Percentiles rank a stretch among this genome's conserved stretches.
phyloP scores from a whole-genome alignment of 2,113 vertebrate species.

The Pavo muticus region DNA sequence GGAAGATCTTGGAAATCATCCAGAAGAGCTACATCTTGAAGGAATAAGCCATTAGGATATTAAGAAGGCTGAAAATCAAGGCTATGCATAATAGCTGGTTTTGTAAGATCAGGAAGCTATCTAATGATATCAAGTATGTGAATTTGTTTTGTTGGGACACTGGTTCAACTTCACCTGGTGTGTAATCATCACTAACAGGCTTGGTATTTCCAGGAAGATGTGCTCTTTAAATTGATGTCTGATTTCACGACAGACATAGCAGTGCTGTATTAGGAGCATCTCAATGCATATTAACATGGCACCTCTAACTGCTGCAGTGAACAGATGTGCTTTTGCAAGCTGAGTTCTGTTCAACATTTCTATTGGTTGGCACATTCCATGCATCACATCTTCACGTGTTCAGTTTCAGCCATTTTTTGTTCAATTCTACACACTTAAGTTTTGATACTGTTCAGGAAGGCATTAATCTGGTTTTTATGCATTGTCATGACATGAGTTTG shows the following conservation, averaged over 20 bases:
- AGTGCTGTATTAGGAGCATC: background rate
- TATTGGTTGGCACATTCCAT: background rate
- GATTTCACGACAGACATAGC: background rate
- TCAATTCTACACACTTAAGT: background rate
- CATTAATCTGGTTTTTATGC: background rate
- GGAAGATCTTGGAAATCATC: background rate
- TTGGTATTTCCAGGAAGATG: background rate
- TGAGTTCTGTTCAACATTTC: background rate
- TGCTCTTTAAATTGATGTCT: background rate
- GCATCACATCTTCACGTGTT: background rate
- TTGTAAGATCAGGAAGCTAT: background rate
- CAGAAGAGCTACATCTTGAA: background rate
- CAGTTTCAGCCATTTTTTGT: background rate
- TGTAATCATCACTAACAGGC: background rate
- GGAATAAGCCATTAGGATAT: background rate
- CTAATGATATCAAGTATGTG: background rate
- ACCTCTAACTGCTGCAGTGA: background rate
- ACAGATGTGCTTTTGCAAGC: accelerated
- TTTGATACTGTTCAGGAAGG: background rate
- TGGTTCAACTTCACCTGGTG: background rate
- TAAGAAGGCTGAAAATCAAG: background rate
- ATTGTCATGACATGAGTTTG: background rate
- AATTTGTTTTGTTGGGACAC: accelerated
- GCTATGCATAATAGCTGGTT: background rate
- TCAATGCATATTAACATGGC: background rate